Conservation (phyloP, 2,888 invertebrate genomes). For the Tenthredo scrophulariae region DNA sequence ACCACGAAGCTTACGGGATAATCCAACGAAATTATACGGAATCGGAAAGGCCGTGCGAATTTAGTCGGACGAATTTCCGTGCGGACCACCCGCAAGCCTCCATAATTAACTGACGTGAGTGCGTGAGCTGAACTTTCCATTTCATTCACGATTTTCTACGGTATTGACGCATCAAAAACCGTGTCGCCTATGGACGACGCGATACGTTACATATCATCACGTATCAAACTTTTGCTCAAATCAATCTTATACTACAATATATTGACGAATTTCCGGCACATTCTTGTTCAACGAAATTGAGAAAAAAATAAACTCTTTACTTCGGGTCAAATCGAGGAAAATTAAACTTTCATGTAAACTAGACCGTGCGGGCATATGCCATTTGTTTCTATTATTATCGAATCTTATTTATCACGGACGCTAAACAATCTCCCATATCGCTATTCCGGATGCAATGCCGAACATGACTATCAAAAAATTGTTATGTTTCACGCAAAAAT, state of each 20-base stretch:
- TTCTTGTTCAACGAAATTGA: no score
- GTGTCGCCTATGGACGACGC: neutral
- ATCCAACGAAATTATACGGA: slow-evolving; percentile 3
- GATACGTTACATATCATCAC: neutral
- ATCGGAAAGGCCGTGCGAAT: slow-evolving; percentile 10
- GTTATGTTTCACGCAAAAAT: no score
- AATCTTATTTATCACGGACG: no score
- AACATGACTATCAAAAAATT: no score
- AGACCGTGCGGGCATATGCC: no score
- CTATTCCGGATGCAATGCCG: no score
- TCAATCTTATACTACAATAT: neutral
- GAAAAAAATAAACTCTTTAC: no score
- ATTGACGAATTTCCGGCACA: no score
- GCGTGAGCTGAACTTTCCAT: neutral
- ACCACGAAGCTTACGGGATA: neutral
- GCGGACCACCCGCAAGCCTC: neutral
- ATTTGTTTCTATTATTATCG: no score
- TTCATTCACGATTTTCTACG: neutral
- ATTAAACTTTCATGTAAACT: no score
- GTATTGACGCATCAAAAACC: neutral
- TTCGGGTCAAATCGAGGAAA: no score
- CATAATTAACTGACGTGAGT: neutral
- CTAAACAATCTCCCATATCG: no score
- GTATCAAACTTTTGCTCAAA: neutral
- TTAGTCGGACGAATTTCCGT: neutral